Conservation (phyloP, 1,140 invertebrate species). For the Tetramorium alpestre region DNA sequence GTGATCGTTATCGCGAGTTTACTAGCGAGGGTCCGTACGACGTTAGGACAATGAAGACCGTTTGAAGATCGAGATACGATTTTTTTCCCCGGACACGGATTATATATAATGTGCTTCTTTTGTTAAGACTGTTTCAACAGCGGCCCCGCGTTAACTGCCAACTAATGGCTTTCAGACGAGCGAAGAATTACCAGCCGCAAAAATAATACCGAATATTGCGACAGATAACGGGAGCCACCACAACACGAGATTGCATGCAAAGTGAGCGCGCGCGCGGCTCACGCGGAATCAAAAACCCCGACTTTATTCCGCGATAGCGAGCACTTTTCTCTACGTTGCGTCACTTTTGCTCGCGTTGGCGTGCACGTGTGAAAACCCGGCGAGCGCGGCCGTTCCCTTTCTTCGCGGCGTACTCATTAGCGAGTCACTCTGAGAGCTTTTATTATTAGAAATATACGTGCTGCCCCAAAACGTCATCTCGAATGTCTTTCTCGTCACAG, state of each 20-base stretch:
- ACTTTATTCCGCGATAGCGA: conserved; percentile 28
- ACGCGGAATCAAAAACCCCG: conserved; percentile 38
- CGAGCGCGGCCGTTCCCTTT: conserved; percentile 48
- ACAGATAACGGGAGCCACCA: not conserved
- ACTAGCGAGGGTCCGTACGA: not conserved
- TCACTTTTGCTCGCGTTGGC: conserved; percentile 58
- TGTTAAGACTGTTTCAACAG: not conserved
- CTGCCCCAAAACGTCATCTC: not conserved
- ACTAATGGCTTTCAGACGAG: not conserved
- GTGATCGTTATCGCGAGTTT: not conserved
- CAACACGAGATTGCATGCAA: conserved; percentile 3
- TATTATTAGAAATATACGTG: not conserved
- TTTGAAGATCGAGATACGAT: conserved; percentile 5
- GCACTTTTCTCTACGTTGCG: conserved; percentile 56
- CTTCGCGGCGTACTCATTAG: conserved; percentile 43
- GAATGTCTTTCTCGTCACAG: not conserved
- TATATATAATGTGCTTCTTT: not conserved
- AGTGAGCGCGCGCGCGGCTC: not conserved
- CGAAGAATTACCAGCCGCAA: not conserved
- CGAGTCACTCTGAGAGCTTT: conserved; percentile 22
- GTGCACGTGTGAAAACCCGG: conserved; percentile 65
- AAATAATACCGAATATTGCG: not conserved
- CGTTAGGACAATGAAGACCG: not conserved
- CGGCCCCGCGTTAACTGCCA: not conserved
- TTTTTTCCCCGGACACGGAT: not conserved